A percentile compares a stretch with the other conserved stretches of the same genome.
Evolutionary conservation across 2,113 vertebrate species (phyloP).

Genomic region (Pedionomus torquatus): DNA sequence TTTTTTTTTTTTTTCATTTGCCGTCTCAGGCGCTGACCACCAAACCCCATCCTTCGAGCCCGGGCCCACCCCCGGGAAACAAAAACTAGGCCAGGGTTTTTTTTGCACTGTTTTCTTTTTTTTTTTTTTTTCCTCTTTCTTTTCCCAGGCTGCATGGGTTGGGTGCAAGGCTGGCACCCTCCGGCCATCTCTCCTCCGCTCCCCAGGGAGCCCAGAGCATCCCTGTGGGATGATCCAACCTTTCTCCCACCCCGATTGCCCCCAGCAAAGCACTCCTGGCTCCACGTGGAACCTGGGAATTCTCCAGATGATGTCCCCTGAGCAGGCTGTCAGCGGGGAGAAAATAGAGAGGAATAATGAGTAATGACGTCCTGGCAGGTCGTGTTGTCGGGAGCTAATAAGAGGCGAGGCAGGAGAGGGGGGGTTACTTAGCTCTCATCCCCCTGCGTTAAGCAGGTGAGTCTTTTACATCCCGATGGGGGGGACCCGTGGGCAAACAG

Average conservation of each 20-base stretch:
- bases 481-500: neutral
- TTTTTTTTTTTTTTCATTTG: neutral
- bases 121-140: neutral
- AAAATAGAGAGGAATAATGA: neutral
- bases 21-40: slow-evolving; percentile 38
- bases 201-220: fast-evolving
- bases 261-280: neutral
- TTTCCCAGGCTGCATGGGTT: neutral
- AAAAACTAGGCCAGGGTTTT: slow-evolving; percentile 67
- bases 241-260: neutral
- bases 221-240: no score
- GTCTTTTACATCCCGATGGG: neutral
- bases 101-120: neutral
- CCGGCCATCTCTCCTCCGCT: neutral
- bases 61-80: slow-evolving; percentile 39
- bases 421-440: neutral
- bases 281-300: neutral
- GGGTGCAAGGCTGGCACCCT: neutral
- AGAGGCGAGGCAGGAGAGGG: neutral
- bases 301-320: neutral
- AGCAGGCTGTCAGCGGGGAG: neutral
- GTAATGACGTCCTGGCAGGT: neutral
- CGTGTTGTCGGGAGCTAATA: fast-evolving
- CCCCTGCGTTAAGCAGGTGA: fast-evolving
- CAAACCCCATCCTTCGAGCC: slow-evolving; percentile 70